Percentiles rank a stretch among this genome's conserved stretches.
Evolutionary conservation across 2,888 invertebrate genomes (phyloP).

Genomic region (Octodonta nipae): DNA sequence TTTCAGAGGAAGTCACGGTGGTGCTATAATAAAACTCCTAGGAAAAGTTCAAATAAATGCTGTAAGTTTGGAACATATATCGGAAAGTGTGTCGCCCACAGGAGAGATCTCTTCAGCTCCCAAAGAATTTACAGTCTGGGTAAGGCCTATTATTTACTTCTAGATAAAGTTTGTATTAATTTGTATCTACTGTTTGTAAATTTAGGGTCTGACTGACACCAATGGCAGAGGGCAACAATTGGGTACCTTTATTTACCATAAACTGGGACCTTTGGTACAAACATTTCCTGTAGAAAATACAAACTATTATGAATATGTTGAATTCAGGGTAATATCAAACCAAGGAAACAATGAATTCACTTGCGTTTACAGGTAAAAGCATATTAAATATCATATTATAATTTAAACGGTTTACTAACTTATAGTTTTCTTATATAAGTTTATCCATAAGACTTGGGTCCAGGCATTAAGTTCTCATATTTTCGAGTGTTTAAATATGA

Average conservation of each 20-base stretch:
- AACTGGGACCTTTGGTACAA: conserved; percentile 44
- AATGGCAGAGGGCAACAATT: conserved; percentile 27
- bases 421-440: no score
- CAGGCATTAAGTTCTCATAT: no score
- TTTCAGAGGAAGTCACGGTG: conserved; percentile 59
- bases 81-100: conserved; percentile 56
- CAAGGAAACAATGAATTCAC: conserved; percentile 60
- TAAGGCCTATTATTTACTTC: no score
- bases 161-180: no score
- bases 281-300: conserved; percentile 36
- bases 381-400: no score
- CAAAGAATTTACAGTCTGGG: conserved; percentile 46
- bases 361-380: conserved; percentile 51
- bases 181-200: no score
- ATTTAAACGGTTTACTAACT: no score
- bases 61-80: conserved; percentile 68
- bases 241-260: conserved; percentile 48
- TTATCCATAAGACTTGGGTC: background rate
- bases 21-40: conserved; percentile 59
- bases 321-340: conserved; percentile 53
- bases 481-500: conserved; percentile 3
- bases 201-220: conserved; percentile 20
- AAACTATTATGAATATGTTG: conserved; percentile 44
- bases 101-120: conserved; percentile 59
- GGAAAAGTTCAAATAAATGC: conserved; percentile 51